Base-by-base conservation (phyloP, 2,797 vertebrate genomes). In the Otus scops region DNA sequence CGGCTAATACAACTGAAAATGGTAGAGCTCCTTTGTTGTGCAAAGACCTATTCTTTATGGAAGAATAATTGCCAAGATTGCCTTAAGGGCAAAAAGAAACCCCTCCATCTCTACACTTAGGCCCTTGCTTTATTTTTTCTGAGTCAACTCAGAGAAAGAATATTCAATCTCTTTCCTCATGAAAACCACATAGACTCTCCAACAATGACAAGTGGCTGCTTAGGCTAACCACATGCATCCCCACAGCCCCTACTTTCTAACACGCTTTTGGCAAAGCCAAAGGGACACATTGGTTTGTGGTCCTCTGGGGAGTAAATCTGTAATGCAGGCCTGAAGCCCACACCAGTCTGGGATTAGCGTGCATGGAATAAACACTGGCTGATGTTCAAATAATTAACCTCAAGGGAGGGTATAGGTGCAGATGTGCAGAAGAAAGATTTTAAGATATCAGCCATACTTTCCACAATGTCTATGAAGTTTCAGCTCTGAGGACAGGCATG, bases 191-290 rank as follows among this genome's bases (percentile, higher is more conserved):
- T 20, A 94, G 57, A 51, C 82, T 88, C 85, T 95, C 92, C 92
- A 93, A 77, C 89, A 95, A 97, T 78, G 96, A 94, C 88, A 95
- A 97, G 90, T 94, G 88, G 96, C 95, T 85, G 24, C 89, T 85
- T 92, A 84, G 96, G 93, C 97, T 97, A 97, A 98, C 97, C 97
- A 98, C 97, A 97, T 92, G 89, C 88, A 96, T 95, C 77, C 93
- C 87, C 89, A 92, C 82, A 92, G 91, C 47, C 93, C 84, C 79
- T 88, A 7, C 87, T 90, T 88, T 93, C 73, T 86, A 93, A 88
- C 71, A 81, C 27, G 41, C 81, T 78, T 85, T 87, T 96, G 96
- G 96, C 97, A 95, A 89, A 97, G 93, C 86, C 95, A 86, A 88
- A 95, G 83, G 73, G 83, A 95, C 85, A 53, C 32, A 65, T 20